Percentiles rank a stretch among this genome's conserved stretches.
These are phyloP conservation scores for Agelas oroides DNA, from an alignment of 37 sponge, comb jelly and placozoan species.

Conservation along the genomic window DNA sequence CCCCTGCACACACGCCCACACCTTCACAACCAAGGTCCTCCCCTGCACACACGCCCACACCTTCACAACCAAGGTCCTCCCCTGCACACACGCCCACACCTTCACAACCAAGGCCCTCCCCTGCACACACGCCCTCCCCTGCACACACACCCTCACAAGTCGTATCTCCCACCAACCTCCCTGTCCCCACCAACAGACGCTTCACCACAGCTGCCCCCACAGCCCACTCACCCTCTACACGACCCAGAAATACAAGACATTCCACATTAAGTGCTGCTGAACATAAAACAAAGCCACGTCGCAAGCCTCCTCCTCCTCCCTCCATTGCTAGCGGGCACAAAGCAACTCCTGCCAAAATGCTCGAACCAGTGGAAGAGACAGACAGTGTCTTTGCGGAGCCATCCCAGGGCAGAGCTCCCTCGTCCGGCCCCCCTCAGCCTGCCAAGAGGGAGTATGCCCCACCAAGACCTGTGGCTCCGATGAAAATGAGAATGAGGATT, in stretches of 20 bases:
- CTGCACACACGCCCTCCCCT: too few relatives aligned
- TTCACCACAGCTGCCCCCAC: background rate
- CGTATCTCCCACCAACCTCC: background rate
- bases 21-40: too few relatives aligned
- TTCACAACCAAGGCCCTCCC: too few relatives aligned
- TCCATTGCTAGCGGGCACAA: background rate
- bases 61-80: too few relatives aligned
- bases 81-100: too few relatives aligned
- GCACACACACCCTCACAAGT: too few relatives aligned
- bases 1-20: background rate
- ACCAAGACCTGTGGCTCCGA: slow-evolving; percentile 12
- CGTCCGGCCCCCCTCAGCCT: background rate
- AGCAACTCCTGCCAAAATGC: background rate
- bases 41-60: too few relatives aligned
- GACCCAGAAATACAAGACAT: background rate
- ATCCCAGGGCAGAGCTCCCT: background rate
- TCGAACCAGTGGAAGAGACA: background rate
- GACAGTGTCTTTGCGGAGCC: background rate
- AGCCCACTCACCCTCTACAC: too few relatives aligned
- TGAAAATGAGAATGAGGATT: slow-evolving; percentile 14
- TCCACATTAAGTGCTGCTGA: slow-evolving; percentile 3
- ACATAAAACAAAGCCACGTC: slow-evolving; percentile 1
- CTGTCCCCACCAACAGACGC: background rate
- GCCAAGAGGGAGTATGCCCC: background rate
- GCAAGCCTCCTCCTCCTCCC: slow-evolving; percentile 48